Conservation (phyloP, 1,140 invertebrate genomes). For the Chironomus striatipennis region DNA sequence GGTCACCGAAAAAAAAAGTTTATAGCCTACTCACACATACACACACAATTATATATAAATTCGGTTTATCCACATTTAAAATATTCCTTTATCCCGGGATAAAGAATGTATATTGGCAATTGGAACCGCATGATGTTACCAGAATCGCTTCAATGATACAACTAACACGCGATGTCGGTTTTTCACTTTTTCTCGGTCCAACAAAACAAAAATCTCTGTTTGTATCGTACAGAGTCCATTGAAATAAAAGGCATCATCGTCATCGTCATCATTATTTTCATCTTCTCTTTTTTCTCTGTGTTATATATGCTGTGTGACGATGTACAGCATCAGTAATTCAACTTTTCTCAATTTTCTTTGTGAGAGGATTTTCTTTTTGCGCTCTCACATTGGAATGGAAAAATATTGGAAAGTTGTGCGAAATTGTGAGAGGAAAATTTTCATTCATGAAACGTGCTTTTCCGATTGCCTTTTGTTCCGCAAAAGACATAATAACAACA, state of each 20-base stretch:
- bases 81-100: not conserved
- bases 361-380: not conserved
- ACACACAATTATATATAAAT: not conserved
- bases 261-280: slow-evolving; percentile 5
- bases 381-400: not conserved
- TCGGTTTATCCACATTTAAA: too few species aligned
- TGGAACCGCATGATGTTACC: slow-evolving; percentile 20
- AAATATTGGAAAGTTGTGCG: not conserved
- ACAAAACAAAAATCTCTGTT: slow-evolving; percentile 12
- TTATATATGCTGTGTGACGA: too few species aligned
- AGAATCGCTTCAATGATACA: not conserved
- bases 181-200: not conserved
- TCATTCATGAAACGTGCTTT: slow-evolving; percentile 7
- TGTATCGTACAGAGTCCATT: slow-evolving; percentile 10
- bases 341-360: not conserved
- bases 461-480: not conserved
- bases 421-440: not conserved
- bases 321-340: slow-evolving; percentile 4
- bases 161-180: slow-evolving; percentile 19
- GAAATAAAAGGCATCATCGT: not conserved
- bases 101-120: slow-evolving; percentile 2
- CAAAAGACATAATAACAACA: not conserved
- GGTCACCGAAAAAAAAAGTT: not conserved
- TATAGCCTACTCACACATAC: not conserved
- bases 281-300: not conserved